phyloP scores from a whole-genome alignment of 2,888 invertebrate genomes.

The Horisme vitalbata region DNA sequence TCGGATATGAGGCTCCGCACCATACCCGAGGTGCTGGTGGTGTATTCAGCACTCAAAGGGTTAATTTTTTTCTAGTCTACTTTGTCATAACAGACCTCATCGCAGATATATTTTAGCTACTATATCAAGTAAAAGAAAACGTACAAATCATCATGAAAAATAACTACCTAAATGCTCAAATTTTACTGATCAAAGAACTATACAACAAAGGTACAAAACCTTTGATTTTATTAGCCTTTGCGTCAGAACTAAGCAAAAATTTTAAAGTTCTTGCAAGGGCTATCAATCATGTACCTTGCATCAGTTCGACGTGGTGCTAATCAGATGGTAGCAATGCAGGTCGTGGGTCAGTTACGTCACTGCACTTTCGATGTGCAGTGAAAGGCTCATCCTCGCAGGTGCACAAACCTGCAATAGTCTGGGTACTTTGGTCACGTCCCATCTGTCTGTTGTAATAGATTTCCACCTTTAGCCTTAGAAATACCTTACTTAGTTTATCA shows the following conservation, averaged over 20 bases:
- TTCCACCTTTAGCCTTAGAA: conserved; percentile 8
- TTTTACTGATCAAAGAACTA: too few species aligned
- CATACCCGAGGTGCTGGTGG: too few species aligned
- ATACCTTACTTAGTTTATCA: background rate
- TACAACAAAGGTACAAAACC: too few species aligned
- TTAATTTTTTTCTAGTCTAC: too few species aligned
- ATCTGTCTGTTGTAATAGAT: conserved; percentile 2
- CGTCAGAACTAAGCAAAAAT: conserved; percentile 3
- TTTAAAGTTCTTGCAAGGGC: conserved; percentile 3
- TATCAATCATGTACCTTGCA: conserved; percentile 18
- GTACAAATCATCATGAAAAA: too few species aligned
- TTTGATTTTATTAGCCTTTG: too few species aligned
- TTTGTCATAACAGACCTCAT: too few species aligned
- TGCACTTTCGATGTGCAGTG: conserved; percentile 78
- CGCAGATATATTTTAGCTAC: too few species aligned
- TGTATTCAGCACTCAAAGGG: too few species aligned
- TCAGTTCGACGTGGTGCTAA: conserved; percentile 9
- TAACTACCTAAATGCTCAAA: too few species aligned
- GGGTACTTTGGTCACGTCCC: conserved; percentile 13
- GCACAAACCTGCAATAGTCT: conserved; percentile 38
- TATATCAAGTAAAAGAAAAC: too few species aligned
- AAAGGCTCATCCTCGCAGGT: conserved; percentile 73
- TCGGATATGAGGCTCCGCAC: too few species aligned
- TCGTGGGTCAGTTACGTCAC: conserved; percentile 71
- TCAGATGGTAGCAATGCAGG: conserved; percentile 23